Evolutionary conservation across 23 tunicate species (phyloP), one percentile per base, ranked within the genome.

Genomic region (Styela clava): DNA sequence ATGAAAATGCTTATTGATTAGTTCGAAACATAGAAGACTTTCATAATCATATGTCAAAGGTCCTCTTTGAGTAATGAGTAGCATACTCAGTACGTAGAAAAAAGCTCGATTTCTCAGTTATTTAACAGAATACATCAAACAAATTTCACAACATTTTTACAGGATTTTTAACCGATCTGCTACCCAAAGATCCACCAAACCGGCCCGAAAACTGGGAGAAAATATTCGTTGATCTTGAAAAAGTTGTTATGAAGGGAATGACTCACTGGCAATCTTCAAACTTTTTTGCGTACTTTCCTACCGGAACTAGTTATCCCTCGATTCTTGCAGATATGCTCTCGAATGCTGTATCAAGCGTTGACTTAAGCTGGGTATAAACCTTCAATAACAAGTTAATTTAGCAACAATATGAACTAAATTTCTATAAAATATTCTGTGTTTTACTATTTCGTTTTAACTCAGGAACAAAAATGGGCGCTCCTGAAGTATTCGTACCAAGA

Each of bases 181-280:
- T 92, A 3, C 88, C 84, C 18, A 73, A 33, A 7, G 34, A 61
- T 27, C 85, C 92, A 0, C 97, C 97, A 0, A 74, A 33, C 1
- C 34, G 56, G 1, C 67, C 78, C 21, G 97, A 87, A 73, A 35
- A 68, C 2, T 92, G 92, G 92, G 29, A 84, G 1, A 33, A 79
- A 33, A 88, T 92, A 9, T 87, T 83, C 30, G 51, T 35, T 1
- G 97, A 92, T 73, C 44, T 92, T 64, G 97, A 92, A 68, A 74
- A 52, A 25, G 86, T 92, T 19, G 69, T 92, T 3, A 79, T 92
- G 74, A 63, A 83, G 23, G 97, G 97, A 21, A 33, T 79, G 72
- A 74, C 81, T 16, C 97, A 92, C 74, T 92, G 97, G 97, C 85
- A 71, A 21, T 64, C 88, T 2, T 67, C 88, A 3, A 73, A 82